phyloP scores from a whole-genome alignment of 2,113 vertebrate species.

The Callorhinus ursinus region DNA sequence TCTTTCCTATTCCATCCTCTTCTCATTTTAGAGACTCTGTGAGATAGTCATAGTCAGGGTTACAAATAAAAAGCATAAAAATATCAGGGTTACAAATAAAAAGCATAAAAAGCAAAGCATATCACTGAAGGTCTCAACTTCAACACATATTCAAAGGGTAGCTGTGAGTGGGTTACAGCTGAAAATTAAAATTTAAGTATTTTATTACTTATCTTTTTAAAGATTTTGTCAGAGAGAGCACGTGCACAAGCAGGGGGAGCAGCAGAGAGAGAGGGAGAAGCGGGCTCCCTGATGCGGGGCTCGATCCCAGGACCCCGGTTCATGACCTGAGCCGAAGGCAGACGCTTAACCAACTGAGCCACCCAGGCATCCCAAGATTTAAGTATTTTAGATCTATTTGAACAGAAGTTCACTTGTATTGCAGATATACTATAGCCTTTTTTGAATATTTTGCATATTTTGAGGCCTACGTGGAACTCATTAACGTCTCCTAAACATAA shows the following conservation, averaged over 20 bases:
- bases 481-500: conserved; percentile 14
- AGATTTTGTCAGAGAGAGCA: no score
- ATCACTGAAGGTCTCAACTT: not conserved
- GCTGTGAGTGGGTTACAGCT: not conserved
- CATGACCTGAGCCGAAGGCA: no score
- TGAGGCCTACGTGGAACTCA: conserved; percentile 37
- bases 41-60: not conserved
- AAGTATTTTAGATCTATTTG: conserved; percentile 28
- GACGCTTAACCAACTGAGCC: not conserved
- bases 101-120: not conserved
- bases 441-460: conserved; percentile 42
- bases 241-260: no score
- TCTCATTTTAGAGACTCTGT: not conserved
- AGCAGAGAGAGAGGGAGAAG: no score
- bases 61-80: conserved; percentile 59
- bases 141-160: not conserved
- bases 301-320: no score
- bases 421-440: not conserved
- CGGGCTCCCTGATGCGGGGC: no score
- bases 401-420: conserved; percentile 58
- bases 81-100: conserved; percentile 62
- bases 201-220: not conserved
- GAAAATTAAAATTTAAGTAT: conserved; percentile 5
- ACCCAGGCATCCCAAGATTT: not conserved
- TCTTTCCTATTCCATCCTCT: not conserved